phyloP scores from a whole-genome alignment of 2,113 vertebrate genomes.

The Podilymbus podiceps region DNA sequence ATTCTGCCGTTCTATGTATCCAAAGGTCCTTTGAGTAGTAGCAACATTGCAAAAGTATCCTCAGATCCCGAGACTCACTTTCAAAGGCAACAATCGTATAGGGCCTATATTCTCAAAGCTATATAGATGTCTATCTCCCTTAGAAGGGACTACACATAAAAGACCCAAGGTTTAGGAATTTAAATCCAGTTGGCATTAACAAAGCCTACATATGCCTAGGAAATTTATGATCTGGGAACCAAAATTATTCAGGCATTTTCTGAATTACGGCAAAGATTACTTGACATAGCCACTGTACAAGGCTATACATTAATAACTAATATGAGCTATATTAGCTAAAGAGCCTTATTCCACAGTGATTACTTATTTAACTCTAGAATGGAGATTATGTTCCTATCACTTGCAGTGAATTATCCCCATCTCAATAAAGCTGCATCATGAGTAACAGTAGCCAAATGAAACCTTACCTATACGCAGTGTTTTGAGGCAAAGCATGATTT shows the following conservation, averaged over 20 bases:
- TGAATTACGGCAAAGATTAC: not conserved
- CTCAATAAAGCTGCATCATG: not conserved
- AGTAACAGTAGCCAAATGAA: not conserved
- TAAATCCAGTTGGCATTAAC: not conserved
- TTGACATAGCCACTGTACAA: not conserved
- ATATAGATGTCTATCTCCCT: not conserved
- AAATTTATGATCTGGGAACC: not conserved
- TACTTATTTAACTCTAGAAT: not conserved
- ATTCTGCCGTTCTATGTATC: not conserved
- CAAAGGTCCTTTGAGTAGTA: not conserved
- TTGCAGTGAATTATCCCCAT: not conserved
- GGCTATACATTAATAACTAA: not conserved
- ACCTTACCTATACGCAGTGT: not conserved
- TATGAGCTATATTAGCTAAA: not conserved
- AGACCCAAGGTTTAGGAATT: not conserved
- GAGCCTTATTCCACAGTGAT: not conserved
- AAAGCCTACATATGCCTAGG: not conserved
- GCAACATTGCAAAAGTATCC: not conserved
- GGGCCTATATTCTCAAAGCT: not conserved
- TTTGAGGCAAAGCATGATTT: not conserved
- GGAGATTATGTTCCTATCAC: not conserved
- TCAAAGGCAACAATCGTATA: not conserved
- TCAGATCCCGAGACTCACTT: not conserved
- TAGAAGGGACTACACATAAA: not conserved
- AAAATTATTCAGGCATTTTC: not conserved